Conservation (phyloP, 2,797 vertebrate species). For the Picus viridis region DNA sequence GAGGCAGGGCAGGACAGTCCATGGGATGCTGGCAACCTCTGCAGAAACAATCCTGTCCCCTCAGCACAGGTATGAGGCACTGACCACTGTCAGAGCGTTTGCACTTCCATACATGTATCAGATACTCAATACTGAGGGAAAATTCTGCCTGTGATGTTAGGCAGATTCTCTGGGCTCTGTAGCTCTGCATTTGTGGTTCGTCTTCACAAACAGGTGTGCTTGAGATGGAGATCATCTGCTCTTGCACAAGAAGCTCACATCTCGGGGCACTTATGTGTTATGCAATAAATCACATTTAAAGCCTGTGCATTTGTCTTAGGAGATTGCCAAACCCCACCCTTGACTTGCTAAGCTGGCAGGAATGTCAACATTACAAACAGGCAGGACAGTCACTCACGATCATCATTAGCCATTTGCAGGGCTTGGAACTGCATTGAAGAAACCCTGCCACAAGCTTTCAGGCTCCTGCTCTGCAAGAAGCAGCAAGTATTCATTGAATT, state of each 20-base stretch:
- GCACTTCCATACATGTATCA: neutral
- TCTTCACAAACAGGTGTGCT: accelerated
- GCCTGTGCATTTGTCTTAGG: neutral
- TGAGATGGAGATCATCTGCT: neutral
- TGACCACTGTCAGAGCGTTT: accelerated
- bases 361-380: neutral
- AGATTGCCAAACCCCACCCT: neutral
- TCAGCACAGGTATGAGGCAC: neutral
- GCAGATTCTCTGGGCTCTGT: neutral
- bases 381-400: accelerated
- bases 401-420: neutral
- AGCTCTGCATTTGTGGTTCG: neutral
- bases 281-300: neutral
- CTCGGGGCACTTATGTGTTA: accelerated
- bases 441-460: neutral
- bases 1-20: neutral
- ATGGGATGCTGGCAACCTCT: accelerated
- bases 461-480: neutral
- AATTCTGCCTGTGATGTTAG: neutral
- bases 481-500: neutral
- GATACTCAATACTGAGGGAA: neutral
- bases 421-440: neutral
- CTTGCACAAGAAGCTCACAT: neutral
- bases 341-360: neutral
- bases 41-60: neutral